phyloP scores from a whole-genome alignment of 2,888 invertebrate species.

The Drosophila koepferae region DNA sequence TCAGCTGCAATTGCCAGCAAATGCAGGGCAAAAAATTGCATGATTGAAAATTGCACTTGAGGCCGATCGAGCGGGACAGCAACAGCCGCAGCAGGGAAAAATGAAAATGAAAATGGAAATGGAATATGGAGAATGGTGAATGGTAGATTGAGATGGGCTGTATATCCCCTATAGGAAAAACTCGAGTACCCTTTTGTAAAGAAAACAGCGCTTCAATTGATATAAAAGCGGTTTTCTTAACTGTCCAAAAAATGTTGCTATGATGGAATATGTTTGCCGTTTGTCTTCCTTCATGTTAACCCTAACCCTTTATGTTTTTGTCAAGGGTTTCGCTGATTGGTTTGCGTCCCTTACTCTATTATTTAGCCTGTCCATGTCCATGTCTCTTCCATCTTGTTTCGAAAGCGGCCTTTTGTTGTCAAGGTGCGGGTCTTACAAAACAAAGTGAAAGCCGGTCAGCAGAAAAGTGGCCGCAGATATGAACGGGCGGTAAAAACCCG shows the following conservation, averaged over 20 bases:
- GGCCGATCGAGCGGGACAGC: conserved; percentile 47
- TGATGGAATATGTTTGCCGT: conserved; percentile 37
- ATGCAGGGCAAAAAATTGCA: conserved; percentile 59
- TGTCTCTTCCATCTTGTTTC: conserved; percentile 11
- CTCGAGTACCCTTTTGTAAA: conserved; percentile 17
- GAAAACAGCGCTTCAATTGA: conserved; percentile 45
- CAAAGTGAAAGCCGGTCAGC: conserved; percentile 41
- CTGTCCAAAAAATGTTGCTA: conserved; percentile 48
- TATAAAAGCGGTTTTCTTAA: conserved; percentile 53
- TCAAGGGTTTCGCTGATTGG: conserved; percentile 50
- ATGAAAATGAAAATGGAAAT: conserved; percentile 2
- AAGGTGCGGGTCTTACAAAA: conserved; percentile 55
- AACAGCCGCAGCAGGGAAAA: background rate
- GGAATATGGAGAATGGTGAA: background rate
- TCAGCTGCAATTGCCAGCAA: conserved; percentile 65
- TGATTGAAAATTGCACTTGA: conserved; percentile 79
- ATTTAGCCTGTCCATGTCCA: conserved; percentile 17
- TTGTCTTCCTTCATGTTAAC: background rate
- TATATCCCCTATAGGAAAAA: conserved; percentile 11
- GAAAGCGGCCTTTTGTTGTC: conserved; percentile 52
- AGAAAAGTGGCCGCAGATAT: conserved; percentile 33
- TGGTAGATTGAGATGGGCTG: conserved; percentile 5
- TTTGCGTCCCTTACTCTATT: conserved; percentile 9
- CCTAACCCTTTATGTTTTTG: conserved; percentile 33
- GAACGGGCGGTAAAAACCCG: conserved; percentile 20